Conservation (phyloP, 2,113 vertebrate genomes). For the Bujurquina vittata region DNA sequence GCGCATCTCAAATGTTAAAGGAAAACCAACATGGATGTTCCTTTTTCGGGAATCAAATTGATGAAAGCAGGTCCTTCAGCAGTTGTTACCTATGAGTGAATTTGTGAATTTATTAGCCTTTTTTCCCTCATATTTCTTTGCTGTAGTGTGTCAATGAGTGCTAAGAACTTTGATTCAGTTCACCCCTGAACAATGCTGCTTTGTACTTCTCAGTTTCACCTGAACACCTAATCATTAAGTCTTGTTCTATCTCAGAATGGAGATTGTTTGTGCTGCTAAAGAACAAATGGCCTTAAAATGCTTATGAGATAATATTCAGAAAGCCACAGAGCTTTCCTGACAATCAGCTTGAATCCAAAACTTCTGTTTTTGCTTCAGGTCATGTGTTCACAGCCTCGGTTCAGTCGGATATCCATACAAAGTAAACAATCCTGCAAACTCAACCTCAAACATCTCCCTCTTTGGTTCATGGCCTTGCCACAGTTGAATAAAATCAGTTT, state of each 20-base stretch:
- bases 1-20: not conserved
- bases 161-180: constrained; percentile 26
- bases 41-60: not conserved
- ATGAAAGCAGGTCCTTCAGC: not conserved
- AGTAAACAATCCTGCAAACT: constrained; percentile 42
- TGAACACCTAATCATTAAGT: constrained; percentile 18
- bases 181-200: constrained; percentile 13
- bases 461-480: constrained; percentile 7
- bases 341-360: constrained; percentile 36
- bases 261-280: constrained; percentile 19
- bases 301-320: constrained; percentile 5
- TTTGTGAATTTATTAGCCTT: not conserved
- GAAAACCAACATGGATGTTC: not conserved
- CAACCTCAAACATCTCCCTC: constrained; percentile 30
- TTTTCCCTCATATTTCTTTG: constrained; percentile 18
- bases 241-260: constrained; percentile 12
- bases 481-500: not conserved
- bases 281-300: constrained; percentile 22
- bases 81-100: not conserved
- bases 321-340: not conserved
- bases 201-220: constrained; percentile 20
- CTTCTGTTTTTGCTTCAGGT: constrained; percentile 20
- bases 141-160: constrained; percentile 1
- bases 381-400: constrained; percentile 25
- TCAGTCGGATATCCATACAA: constrained; percentile 41